Base-by-base conservation (phyloP, 2,797 vertebrate species). In the Eospalax fontanierii region DNA sequence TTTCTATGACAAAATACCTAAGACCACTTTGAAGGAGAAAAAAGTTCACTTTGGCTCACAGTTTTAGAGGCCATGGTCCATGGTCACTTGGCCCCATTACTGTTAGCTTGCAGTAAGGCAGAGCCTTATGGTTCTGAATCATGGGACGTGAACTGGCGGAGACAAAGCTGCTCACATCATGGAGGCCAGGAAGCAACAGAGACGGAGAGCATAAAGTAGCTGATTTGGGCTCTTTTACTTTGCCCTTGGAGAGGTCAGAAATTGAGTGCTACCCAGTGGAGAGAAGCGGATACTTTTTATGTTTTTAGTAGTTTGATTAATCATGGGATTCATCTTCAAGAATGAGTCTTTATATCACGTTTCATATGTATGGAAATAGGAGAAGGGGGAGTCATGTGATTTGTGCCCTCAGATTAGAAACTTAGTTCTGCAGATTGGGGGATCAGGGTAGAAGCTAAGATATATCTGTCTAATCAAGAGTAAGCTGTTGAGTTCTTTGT, bases 231-330 rank as follows among this genome's bases (percentile, higher is more conserved):
- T 83, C 24, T 21, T 89, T 88, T 85, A 43, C 38, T 94, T 30
- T 93, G 38, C 6, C 38, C 73, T 90, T 65, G 28, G 38, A 84
- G 43, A 86, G n/a, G 30, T 63, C 86, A 71, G 66, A 76, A 74
- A 73, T 65, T 80, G 59, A 22, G 28, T 78, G 24, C 59, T 61
- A 66, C 75, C n/a, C 35, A 28, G 30, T 28, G 10, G 2, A 6
- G 33, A 76, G 30, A 22, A 63, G 16, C 21, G 14, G 8, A 68
- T 43, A 18, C 21, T 57, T 90, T 92, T 14, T 70, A 33, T 18
- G 24, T 74, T 78, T 86, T 61, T 33, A 59, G 73, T 84, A 76
- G 38, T 95, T 89, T 87, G 61, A 59, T 91, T 88, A 70, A 46
- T 89, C n/a, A 65, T 61, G 46, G 61, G 65, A 80, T 54, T 8